phyloP scores from a whole-genome alignment of 2,888 invertebrate species.

The Adelognathus sp. region DNA sequence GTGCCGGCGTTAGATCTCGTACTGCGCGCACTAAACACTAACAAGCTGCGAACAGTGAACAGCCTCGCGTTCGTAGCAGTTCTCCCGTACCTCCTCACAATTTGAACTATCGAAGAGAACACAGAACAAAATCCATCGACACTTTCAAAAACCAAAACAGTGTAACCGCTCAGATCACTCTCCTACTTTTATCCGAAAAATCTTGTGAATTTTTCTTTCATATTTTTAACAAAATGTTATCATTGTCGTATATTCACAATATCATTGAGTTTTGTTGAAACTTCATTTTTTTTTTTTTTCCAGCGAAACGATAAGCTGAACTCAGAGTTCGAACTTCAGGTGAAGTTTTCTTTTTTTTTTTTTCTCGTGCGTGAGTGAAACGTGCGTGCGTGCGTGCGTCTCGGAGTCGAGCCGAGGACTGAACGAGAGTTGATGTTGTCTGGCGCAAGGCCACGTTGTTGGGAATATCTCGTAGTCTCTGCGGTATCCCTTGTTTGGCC shows the following conservation, averaged over 20 bases:
- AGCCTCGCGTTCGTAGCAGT: constrained; percentile 5
- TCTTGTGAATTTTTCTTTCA: not conserved
- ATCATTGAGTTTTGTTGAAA: not conserved
- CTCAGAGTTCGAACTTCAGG: not conserved
- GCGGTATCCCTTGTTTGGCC: not conserved
- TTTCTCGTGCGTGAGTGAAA: not conserved
- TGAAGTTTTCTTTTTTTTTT: not conserved
- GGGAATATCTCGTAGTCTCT: constrained; percentile 37
- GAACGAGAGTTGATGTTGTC: constrained; percentile 62
- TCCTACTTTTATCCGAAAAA: not conserved
- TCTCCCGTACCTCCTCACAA: not conserved
- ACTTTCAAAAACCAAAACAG: not conserved
- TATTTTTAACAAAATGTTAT: not conserved
- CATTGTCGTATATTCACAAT: not conserved
- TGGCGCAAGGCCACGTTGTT: constrained; percentile 63
- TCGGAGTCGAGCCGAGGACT: constrained; percentile 75
- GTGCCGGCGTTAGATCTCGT: constrained; percentile 5
- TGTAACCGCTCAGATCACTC: not conserved
- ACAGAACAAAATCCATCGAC: not conserved
- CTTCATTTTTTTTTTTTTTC: not conserved
- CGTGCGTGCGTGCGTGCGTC: constrained; percentile 71
- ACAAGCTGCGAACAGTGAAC: not conserved
- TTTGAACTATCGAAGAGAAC: not conserved
- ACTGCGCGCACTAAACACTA: constrained; percentile 17
- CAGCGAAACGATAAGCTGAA: not conserved